Conservation (phyloP, 2,888 invertebrate genomes). For the Dryobota labecula region DNA sequence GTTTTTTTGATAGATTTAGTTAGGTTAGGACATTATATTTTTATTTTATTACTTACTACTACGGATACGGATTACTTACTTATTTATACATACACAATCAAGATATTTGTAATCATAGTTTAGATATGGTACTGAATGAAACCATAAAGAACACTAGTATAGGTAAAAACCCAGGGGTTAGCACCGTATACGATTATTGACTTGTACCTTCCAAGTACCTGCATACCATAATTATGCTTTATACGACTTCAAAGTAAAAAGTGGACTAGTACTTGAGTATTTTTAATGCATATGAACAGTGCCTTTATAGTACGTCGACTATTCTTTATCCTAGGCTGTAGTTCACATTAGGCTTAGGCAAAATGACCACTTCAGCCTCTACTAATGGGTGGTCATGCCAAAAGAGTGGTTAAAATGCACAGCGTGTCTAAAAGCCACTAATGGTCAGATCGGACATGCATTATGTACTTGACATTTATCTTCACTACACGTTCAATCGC, state of each 20-base stretch:
- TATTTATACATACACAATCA: too few species aligned
- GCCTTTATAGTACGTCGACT: background rate
- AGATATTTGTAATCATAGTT: too few species aligned
- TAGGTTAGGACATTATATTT: too few species aligned
- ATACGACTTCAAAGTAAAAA: constrained; percentile 11
- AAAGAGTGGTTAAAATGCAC: constrained; percentile 18
- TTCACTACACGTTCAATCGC: background rate
- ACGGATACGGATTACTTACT: too few species aligned
- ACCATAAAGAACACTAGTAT: too few species aligned
- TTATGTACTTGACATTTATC: constrained; percentile 27
- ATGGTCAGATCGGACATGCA: constrained; percentile 25
- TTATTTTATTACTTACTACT: too few species aligned
- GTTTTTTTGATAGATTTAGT: too few species aligned
- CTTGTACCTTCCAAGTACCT: background rate
- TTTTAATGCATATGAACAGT: background rate
- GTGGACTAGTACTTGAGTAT: background rate
- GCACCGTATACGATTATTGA: background rate
- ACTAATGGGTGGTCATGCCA: constrained; percentile 10
- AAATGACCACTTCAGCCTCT: constrained; percentile 23
- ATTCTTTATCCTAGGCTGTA: background rate
- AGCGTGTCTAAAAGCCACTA: constrained; percentile 4
- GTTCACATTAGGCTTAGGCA: constrained; percentile 12
- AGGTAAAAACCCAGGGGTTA: too few species aligned
- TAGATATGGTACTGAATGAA: too few species aligned
- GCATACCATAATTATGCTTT: background rate